Percentiles rank a stretch among this genome's conserved stretches.
These are phyloP conservation scores for Fringilla coelebs DNA, from an alignment of 2,797 vertebrate species.

Conservation along the genomic window DNA sequence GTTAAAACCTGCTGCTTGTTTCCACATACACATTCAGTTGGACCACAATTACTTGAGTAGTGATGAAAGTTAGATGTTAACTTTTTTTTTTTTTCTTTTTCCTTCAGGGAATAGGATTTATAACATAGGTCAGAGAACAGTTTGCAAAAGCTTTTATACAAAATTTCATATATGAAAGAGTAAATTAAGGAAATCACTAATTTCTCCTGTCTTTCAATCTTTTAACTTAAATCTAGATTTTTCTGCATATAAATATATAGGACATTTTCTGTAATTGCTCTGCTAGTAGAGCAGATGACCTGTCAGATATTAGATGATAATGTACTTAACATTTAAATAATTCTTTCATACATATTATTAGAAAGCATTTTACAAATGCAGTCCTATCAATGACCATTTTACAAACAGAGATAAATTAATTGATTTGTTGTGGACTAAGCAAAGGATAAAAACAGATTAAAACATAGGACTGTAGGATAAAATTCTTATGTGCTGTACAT, in stretches of 20 bases:
- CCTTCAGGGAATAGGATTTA: neutral
- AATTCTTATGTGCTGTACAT: neutral
- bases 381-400: neutral
- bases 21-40: neutral
- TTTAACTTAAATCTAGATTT: neutral
- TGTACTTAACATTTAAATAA: neutral
- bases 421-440: neutral
- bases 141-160: neutral
- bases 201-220: neutral
- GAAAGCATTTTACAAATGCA: neutral
- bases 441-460: neutral
- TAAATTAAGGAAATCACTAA: neutral
- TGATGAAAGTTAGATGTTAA: neutral
- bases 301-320: neutral
- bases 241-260: neutral
- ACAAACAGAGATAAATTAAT: neutral
- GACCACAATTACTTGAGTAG: neutral
- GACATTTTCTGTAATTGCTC: constrained; percentile 12
- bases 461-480: neutral
- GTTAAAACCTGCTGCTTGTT: neutral
- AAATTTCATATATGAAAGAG: neutral
- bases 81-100: neutral
- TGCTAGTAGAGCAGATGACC: neutral
- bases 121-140: neutral
- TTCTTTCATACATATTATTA: neutral